Conservation (phyloP, 2,113 vertebrate species). For the Arvicanthis niloticus region DNA sequence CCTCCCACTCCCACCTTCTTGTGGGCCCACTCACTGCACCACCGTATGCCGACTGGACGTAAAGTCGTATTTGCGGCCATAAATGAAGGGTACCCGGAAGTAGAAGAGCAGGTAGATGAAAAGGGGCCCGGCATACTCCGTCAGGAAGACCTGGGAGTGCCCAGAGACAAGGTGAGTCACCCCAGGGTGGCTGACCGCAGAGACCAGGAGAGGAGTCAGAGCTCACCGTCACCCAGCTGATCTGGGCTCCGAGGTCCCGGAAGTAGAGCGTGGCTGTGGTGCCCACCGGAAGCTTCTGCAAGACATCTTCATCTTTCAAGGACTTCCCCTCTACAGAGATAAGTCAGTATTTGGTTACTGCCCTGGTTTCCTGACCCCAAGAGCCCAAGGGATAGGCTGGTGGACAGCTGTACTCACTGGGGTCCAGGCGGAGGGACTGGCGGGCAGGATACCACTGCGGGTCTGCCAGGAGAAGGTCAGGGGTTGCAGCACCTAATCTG, state of each 20-base stretch:
- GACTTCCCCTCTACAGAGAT: slow-evolving; percentile 93
- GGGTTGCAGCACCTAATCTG: not conserved
- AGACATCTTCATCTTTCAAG: slow-evolving; percentile 95
- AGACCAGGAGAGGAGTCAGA: fast-evolving
- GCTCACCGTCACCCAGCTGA: slow-evolving; percentile 98
- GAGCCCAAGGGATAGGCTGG: not conserved
- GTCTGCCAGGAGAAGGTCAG: slow-evolving; percentile 85
- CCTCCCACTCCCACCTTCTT: fast-evolving
- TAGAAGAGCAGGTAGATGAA: slow-evolving; percentile 96
- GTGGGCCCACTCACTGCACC: slow-evolving; percentile 91
- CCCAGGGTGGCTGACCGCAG: fast-evolving
- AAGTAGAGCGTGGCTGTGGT: slow-evolving; percentile 98
- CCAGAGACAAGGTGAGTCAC: not conserved
- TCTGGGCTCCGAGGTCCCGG: slow-evolving; percentile 96
- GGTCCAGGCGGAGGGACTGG: slow-evolving; percentile 95
- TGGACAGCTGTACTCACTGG: slow-evolving; percentile 89
- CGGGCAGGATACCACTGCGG: slow-evolving; percentile 96
- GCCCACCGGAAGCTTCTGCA: slow-evolving; percentile 96
- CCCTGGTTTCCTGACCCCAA: not conserved
- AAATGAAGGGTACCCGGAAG: slow-evolving; percentile 95
- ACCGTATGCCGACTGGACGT: slow-evolving; percentile 95
- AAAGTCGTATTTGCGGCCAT: slow-evolving; percentile 93
- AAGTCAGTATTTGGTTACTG: slow-evolving; percentile 11
- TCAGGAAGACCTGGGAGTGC: slow-evolving; percentile 92
- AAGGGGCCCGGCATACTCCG: slow-evolving; percentile 93